These are phyloP conservation scores for Drosophila barbarae DNA, from an alignment of 2,888 invertebrate genomes.

Conservation along the genomic window DNA sequence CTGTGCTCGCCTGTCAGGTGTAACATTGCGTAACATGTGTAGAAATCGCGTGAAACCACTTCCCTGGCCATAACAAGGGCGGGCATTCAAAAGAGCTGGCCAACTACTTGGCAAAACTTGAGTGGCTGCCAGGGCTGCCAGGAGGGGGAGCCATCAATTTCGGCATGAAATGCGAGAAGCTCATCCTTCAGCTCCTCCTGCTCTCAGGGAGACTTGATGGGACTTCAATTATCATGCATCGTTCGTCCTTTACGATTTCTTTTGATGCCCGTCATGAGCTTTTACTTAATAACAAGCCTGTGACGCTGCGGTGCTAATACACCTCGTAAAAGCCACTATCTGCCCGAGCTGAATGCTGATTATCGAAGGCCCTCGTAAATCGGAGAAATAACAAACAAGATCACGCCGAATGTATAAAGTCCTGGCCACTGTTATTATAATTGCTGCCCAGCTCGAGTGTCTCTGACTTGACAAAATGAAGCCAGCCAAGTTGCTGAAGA, in stretches of 20 bases:
- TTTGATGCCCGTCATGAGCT: slow-evolving; percentile 55
- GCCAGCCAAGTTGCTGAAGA: slow-evolving; percentile 2
- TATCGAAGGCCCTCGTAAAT: slow-evolving; percentile 7
- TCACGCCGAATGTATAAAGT: slow-evolving; percentile 11
- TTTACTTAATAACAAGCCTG: slow-evolving; percentile 39
- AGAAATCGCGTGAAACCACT: background rate
- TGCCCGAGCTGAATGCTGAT: slow-evolving; percentile 17
- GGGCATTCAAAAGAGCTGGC: slow-evolving; percentile 37
- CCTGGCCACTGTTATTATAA: slow-evolving; percentile 27
- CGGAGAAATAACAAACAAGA: background rate
- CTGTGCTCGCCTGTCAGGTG: background rate
- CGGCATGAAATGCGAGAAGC: slow-evolving; percentile 34
- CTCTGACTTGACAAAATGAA: slow-evolving; percentile 47
- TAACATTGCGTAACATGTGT: background rate
- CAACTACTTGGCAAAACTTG: slow-evolving; percentile 30
- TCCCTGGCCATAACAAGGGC: slow-evolving; percentile 2
- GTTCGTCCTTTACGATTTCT: slow-evolving; percentile 53
- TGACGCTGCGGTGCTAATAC: slow-evolving; percentile 11
- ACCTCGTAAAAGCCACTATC: slow-evolving; percentile 21
- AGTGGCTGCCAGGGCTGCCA: slow-evolving; percentile 16
- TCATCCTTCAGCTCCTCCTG: background rate
- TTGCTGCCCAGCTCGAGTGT: slow-evolving; percentile 10
- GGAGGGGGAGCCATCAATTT: slow-evolving; percentile 42
- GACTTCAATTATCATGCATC: slow-evolving; percentile 52
- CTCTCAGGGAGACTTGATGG: slow-evolving; percentile 1